A percentile compares a stretch with the other conserved stretches of the same genome.
Conservation (phyloP, 2,797 vertebrate species). For the Epinephelus coioides region DNA sequence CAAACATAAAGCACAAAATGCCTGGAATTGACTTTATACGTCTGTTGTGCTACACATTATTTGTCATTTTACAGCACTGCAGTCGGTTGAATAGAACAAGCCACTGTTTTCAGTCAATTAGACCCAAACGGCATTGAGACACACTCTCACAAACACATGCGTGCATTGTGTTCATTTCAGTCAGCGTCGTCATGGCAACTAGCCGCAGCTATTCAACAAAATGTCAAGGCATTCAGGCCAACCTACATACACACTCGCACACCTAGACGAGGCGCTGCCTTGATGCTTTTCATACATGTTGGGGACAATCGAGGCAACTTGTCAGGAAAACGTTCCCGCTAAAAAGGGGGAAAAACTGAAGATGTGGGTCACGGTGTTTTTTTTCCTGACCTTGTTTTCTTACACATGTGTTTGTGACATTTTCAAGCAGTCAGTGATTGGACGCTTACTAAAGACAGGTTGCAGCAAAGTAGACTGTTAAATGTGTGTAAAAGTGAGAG, state of each 20-base stretch:
- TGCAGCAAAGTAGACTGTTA: neutral
- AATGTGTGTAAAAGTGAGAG: slow-evolving; percentile 13
- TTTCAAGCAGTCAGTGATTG: slow-evolving; percentile 19
- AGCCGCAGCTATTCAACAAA: slow-evolving; percentile 76
- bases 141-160: neutral
- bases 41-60: neutral
- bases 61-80: neutral
- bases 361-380: slow-evolving; percentile 2
- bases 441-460: neutral
- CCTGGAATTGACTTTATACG: neutral
- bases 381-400: slow-evolving; percentile 25
- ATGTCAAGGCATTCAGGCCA: slow-evolving; percentile 77
- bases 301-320: neutral
- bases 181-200: slow-evolving; percentile 80
- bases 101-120: slow-evolving; percentile 61
- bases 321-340: neutral
- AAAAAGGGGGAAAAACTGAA: neutral
- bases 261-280: slow-evolving; percentile 31
- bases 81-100: slow-evolving; percentile 49
- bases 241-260: slow-evolving; percentile 30
- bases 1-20: slow-evolving; percentile 6
- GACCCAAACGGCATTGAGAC: slow-evolving; percentile 42
- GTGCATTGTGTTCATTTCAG: slow-evolving; percentile 70
- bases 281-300: slow-evolving; percentile 7
- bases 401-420: slow-evolving; percentile 2